Evolutionary conservation across 2,113 vertebrate genomes (phyloP).

Genomic region (Pithys albifrons): DNA sequence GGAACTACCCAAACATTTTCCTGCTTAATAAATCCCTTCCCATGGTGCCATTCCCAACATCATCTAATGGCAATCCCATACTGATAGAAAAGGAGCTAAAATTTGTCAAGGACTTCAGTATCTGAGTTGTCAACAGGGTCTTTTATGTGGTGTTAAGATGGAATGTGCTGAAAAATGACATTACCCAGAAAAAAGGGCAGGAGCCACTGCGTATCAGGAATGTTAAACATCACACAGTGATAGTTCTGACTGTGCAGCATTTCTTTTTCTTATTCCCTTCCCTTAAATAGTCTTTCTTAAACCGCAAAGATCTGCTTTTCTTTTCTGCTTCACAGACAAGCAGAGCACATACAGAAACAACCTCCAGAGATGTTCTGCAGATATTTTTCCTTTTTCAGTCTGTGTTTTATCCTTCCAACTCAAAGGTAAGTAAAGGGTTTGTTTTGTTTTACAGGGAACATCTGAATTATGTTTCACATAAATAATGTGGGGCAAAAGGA

Average conservation of each 20-base stretch:
- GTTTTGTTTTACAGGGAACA: background rate
- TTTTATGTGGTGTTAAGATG: background rate
- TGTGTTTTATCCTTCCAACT: constrained; percentile 64
- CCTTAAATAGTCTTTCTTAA: background rate
- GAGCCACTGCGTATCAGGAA: accelerated
- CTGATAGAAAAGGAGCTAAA: background rate
- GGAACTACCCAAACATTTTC: background rate
- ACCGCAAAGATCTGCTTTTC: background rate
- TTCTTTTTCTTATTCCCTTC: background rate
- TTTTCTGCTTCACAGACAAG: constrained; percentile 49
- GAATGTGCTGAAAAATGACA: background rate
- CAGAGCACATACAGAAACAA: background rate
- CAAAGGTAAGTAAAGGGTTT: constrained; percentile 50
- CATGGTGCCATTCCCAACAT: background rate
- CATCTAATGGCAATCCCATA: background rate
- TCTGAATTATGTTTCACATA: background rate
- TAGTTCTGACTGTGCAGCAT: background rate
- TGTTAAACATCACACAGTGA: background rate
- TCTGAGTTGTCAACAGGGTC: background rate
- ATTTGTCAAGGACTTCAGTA: background rate
- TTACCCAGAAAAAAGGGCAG: background rate
- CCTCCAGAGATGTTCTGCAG: constrained; percentile 58
- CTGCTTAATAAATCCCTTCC: background rate
- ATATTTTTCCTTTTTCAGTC: constrained; percentile 11
- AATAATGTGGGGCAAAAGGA: background rate